phyloP scores from a whole-genome alignment of 2,797 vertebrate species.

The Trematomus bernacchii region DNA sequence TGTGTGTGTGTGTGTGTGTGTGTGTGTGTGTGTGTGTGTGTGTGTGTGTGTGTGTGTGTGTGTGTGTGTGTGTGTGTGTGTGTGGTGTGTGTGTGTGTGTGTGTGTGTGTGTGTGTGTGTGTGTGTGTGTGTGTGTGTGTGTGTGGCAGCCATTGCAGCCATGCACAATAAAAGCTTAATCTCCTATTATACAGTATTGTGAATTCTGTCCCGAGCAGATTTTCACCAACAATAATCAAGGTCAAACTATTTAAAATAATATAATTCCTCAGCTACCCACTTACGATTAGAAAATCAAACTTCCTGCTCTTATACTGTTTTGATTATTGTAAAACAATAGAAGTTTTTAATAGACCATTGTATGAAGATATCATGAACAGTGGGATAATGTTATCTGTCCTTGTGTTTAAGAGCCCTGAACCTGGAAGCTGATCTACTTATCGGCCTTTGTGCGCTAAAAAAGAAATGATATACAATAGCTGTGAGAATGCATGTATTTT shows the following conservation, averaged over 20 bases:
- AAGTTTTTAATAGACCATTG: constrained; percentile 62
- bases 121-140: too few relatives aligned
- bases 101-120: too few relatives aligned
- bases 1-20: constrained; percentile 11
- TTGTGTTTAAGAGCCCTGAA: constrained; percentile 61
- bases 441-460: constrained; percentile 40
- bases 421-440: constrained; percentile 20
- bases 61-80: constrained; percentile 9
- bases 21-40: constrained; percentile 17
- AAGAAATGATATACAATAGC: constrained; percentile 54
- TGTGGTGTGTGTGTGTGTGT: neutral
- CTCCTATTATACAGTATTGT: constrained; percentile 28
- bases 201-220: constrained; percentile 27
- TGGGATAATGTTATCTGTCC: constrained; percentile 78
- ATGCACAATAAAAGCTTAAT: neutral
- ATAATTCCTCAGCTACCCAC: constrained; percentile 39
- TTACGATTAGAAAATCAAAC: constrained; percentile 61
- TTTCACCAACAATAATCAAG: constrained; percentile 50
- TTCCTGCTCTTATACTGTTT: constrained; percentile 58
- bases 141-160: too few relatives aligned
- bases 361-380: constrained; percentile 28
- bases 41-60: constrained; percentile 10
- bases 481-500: constrained; percentile 39
- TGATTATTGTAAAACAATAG: constrained; percentile 67
- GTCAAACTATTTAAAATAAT: constrained; percentile 47